Evolutionary conservation across 2,113 vertebrate species (phyloP).

Genomic region (Lepisosteus oculatus): DNA sequence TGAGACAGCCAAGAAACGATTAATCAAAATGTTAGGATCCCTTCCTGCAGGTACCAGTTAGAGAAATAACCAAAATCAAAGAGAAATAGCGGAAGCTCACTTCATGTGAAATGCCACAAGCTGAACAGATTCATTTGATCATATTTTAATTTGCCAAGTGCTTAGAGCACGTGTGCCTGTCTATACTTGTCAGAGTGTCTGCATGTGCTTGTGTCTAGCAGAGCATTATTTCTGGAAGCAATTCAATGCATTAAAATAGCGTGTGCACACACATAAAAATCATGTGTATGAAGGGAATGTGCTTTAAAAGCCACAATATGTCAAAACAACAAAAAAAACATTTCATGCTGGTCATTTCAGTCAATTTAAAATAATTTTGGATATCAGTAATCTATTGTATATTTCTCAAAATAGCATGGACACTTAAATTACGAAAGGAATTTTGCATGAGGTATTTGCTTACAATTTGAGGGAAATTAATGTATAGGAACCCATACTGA

Average conservation of each 20-base stretch:
- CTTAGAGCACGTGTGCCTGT: conserved; percentile 43
- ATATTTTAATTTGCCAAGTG: conserved; percentile 51
- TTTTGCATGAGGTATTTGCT: too few relatives aligned
- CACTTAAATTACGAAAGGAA: too few relatives aligned
- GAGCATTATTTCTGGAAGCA: conserved; percentile 47
- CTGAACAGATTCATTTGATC: too few relatives aligned
- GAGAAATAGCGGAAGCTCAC: conserved; percentile 38
- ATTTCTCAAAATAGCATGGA: too few relatives aligned
- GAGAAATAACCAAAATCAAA: neutral
- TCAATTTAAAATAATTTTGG: too few relatives aligned
- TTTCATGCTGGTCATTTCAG: too few relatives aligned
- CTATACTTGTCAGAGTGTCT: conserved; percentile 61
- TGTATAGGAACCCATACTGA: too few relatives aligned
- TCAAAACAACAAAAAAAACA: too few relatives aligned
- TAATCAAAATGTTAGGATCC: conserved; percentile 43
- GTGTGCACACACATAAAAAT: conserved; percentile 31
- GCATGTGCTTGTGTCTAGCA: conserved; percentile 33
- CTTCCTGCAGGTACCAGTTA: conserved; percentile 36
- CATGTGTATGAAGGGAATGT: too few relatives aligned
- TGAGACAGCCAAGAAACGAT: conserved; percentile 49
- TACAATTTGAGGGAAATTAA: too few relatives aligned
- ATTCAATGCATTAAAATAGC: conserved; percentile 52
- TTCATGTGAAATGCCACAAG: conserved; percentile 2
- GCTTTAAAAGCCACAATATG: too few relatives aligned
- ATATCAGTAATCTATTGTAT: too few relatives aligned